Percentiles rank a stretch among this genome's conserved stretches.
These are phyloP conservation scores for Crotalus horridus DNA, from an alignment of 2,113 vertebrate genomes.

Conservation along the genomic window DNA sequence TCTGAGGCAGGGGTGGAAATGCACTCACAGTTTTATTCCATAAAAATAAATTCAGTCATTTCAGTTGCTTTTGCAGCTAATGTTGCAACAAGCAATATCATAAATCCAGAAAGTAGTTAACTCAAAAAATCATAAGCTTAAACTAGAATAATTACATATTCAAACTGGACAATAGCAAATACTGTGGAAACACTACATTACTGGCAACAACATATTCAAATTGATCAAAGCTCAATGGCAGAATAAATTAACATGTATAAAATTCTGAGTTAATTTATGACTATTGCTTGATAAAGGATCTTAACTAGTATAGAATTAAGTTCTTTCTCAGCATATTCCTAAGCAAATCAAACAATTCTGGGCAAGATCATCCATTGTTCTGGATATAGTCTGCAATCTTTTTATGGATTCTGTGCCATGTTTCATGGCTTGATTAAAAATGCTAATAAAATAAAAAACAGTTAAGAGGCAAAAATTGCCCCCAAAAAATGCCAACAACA, in stretches of 20 bases:
- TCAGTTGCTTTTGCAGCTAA: background rate
- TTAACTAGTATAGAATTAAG: background rate
- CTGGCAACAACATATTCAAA: background rate
- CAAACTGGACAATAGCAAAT: background rate
- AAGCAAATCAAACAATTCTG: background rate
- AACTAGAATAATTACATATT: background rate
- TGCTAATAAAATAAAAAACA: slow-evolving; percentile 5
- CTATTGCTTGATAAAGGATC: background rate
- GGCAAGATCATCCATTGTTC: background rate
- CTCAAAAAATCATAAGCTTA: background rate
- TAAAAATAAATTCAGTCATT: background rate
- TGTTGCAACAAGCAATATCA: background rate
- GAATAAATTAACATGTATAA: background rate
- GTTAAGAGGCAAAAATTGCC: slow-evolving; percentile 14
- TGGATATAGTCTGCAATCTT: background rate
- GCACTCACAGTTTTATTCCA: background rate
- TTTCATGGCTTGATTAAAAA: background rate
- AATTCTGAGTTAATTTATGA: background rate
- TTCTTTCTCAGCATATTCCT: background rate
- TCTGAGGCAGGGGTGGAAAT: background rate
- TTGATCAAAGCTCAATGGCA: background rate
- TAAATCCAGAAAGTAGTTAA: background rate
- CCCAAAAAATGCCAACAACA: background rate
- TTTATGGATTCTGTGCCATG: background rate
- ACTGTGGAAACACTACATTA: background rate